A percentile compares a stretch with the other conserved stretches of the same genome.
phyloP scores from a whole-genome alignment of 2,797 vertebrate genomes.

The Pseudopleuronectes americanus region DNA sequence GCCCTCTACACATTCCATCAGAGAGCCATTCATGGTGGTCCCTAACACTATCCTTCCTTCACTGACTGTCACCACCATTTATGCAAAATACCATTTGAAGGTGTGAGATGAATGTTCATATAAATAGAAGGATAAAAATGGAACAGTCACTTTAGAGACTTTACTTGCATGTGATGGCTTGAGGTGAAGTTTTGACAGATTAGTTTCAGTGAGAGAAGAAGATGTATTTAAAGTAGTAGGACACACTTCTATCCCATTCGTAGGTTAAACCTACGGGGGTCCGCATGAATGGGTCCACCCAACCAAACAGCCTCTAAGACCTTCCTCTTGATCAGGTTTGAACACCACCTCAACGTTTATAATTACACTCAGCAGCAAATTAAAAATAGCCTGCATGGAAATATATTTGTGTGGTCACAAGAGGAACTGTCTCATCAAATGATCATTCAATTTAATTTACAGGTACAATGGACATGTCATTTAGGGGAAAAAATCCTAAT shows the following conservation, averaged over 20 bases:
- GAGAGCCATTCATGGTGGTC: conserved; percentile 31
- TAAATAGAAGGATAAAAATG: conserved; percentile 38
- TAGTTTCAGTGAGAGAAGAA: not conserved
- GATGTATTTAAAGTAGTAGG: not conserved
- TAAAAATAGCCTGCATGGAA: too few relatives aligned
- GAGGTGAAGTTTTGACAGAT: conserved; percentile 9
- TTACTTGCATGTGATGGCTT: conserved; percentile 9
- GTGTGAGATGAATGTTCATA: not conserved
- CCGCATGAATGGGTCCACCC: too few relatives aligned
- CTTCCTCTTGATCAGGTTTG: too few relatives aligned
- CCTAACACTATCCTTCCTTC: not conserved
- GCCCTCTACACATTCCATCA: conserved; percentile 25
- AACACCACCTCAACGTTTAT: too few relatives aligned
- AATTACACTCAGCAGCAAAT: too few relatives aligned
- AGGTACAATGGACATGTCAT: too few relatives aligned
- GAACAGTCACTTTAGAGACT: not conserved
- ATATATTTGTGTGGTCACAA: too few relatives aligned
- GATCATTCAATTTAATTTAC: too few relatives aligned
- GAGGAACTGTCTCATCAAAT: too few relatives aligned
- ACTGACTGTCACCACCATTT: conserved; percentile 5
- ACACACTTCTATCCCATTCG: not conserved
- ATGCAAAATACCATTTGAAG: conserved; percentile 19
- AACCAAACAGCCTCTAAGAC: too few relatives aligned
- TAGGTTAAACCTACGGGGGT: not conserved
- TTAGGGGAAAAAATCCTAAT: too few relatives aligned